phyloP scores from a whole-genome alignment of 2,888 invertebrate genomes.

The Chaitophorus viminalis region DNA sequence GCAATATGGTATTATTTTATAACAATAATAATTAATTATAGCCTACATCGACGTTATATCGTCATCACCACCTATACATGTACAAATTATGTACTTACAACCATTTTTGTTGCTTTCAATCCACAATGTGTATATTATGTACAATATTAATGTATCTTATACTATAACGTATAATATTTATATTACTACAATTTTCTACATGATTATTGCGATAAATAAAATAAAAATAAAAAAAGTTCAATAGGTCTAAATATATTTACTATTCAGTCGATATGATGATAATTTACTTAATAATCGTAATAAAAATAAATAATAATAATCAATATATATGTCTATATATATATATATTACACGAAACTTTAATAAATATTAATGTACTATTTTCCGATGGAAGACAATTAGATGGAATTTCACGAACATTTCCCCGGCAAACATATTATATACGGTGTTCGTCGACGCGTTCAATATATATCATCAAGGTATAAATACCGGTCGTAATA shows the following conservation, averaged over 20 bases:
- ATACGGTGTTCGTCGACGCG: too few species aligned
- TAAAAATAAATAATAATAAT: not conserved
- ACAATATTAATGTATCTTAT: too few species aligned
- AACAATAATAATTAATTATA: slow-evolving; percentile 31
- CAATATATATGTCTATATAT: too few species aligned
- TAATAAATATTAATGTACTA: not conserved
- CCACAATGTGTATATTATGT: not conserved
- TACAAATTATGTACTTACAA: not conserved
- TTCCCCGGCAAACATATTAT: too few species aligned
- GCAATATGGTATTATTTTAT: slow-evolving; percentile 16
- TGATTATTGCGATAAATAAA: not conserved
- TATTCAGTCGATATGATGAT: slow-evolving; percentile 29
- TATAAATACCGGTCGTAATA: too few species aligned
- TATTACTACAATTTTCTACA: not conserved
- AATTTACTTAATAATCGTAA: not conserved
- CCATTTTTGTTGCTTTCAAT: not conserved
- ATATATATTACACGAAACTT: not conserved
- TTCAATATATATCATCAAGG: too few species aligned
- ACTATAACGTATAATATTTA: not conserved
- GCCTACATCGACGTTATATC: not conserved
- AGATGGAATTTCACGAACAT: not conserved
- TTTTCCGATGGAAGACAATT: slow-evolving; percentile 2
- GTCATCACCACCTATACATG: too few species aligned
- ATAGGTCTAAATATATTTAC: slow-evolving; percentile 9
- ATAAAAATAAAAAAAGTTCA: not conserved